Conservation (phyloP, 2,797 vertebrate genomes). For the Leptoclinus maculatus region DNA sequence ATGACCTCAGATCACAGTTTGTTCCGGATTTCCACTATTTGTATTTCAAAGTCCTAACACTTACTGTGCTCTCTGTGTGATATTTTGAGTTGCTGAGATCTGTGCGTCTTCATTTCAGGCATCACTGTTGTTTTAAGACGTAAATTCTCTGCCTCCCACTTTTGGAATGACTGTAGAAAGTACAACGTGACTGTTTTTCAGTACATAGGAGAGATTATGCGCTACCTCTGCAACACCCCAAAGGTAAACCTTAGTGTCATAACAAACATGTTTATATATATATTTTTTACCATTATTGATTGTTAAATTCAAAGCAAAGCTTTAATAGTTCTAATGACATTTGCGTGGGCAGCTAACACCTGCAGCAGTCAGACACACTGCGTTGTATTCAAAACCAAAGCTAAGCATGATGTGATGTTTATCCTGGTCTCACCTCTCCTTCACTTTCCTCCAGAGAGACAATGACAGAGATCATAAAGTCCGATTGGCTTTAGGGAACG, state of each 20-base stretch:
- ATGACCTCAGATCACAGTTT: conserved; percentile 25
- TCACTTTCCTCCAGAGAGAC: conserved; percentile 76
- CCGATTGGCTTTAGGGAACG: conserved; percentile 87
- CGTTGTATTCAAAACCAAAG: not conserved
- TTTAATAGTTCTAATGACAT: not conserved
- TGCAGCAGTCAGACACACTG: not conserved
- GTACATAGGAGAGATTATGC: conserved; percentile 92
- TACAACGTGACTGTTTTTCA: conserved; percentile 89
- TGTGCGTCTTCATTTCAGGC: conserved; percentile 75
- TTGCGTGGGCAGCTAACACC: not conserved
- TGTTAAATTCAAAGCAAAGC: not conserved
- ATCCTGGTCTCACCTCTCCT: not conserved
- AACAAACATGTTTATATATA: not conserved
- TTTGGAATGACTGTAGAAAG: conserved; percentile 93
- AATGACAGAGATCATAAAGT: conserved; percentile 88
- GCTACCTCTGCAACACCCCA: conserved; percentile 89
- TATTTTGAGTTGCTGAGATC: conserved; percentile 9
- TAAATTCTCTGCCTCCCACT: conserved; percentile 91
- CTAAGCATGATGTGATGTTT: not conserved
- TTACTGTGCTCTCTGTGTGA: not conserved
- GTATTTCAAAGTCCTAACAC: conserved; percentile 41
- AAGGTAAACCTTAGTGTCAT: conserved; percentile 76
- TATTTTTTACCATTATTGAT: not conserved
- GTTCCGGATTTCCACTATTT: conserved; percentile 17
- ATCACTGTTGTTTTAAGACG: conserved; percentile 84